These are phyloP conservation scores for Lacanobia wlatinum DNA, from an alignment of 2,888 invertebrate species.

Conservation along the genomic window DNA sequence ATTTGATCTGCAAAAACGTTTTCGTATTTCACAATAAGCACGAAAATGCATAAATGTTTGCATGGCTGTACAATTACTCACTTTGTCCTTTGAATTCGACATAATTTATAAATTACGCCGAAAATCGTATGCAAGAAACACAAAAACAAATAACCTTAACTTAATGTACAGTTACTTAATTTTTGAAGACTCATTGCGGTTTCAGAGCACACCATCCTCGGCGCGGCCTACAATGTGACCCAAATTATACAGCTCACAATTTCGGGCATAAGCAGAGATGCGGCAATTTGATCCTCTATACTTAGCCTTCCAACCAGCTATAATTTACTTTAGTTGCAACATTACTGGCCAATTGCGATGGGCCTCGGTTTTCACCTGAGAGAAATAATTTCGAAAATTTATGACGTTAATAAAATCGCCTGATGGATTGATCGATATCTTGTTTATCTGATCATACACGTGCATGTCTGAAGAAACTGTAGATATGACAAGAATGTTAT, in stretches of 20 bases:
- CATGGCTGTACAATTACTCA: conserved; percentile 16
- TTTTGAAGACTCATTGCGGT: conserved; percentile 59
- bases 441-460: conserved; percentile 64
- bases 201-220: conserved; percentile 48
- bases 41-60: conserved; percentile 22
- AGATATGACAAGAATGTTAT: conserved; percentile 50
- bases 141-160: conserved; percentile 61
- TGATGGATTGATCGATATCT: conserved; percentile 80
- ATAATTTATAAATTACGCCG: conserved; percentile 60
- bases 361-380: conserved; percentile 72
- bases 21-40: conserved; percentile 23
- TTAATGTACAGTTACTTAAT: conserved; percentile 64
- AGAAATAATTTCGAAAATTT: conserved; percentile 80
- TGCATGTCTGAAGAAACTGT: conserved; percentile 49
- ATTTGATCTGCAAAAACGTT: conserved; percentile 22
- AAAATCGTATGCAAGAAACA: conserved; percentile 27
- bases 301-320: conserved; percentile 73
- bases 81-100: conserved; percentile 28
- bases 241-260: conserved; percentile 64
- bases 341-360: conserved; percentile 73
- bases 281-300: conserved; percentile 69
- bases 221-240: conserved; percentile 58
- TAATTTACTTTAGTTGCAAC: conserved; percentile 81
- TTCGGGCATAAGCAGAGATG: conserved; percentile 59
- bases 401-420: conserved; percentile 77